These are phyloP conservation scores for Agrochola lychnidis DNA, from an alignment of 2,888 invertebrate genomes.

Conservation along the genomic window DNA sequence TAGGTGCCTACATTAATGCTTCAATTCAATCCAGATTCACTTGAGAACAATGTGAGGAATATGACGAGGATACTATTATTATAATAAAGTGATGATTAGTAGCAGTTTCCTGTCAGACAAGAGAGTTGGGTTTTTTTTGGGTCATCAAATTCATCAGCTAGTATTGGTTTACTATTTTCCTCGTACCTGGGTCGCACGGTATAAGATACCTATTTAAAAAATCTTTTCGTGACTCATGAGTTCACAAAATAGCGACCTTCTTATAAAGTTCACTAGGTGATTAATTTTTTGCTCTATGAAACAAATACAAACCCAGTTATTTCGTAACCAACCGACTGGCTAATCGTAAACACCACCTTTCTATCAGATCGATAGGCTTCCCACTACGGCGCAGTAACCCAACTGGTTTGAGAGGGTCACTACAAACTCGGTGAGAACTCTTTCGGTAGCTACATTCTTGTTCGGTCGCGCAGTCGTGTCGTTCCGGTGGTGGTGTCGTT, in stretches of 20 bases:
- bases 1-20: not conserved
- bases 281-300: conserved; percentile 55
- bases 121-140: conserved; percentile 8
- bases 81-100: not conserved
- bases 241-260: conserved; percentile 47
- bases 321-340: conserved; percentile 72
- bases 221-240: conserved; percentile 53
- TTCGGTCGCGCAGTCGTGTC: conserved; percentile 72
- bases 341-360: conserved; percentile 78
- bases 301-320: conserved; percentile 69
- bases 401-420: conserved; percentile 72
- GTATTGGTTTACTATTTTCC: conserved; percentile 16
- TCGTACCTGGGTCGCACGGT: conserved; percentile 23
- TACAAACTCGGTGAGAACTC: conserved; percentile 57
- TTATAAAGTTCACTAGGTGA: conserved; percentile 41
- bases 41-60: conserved; percentile 21
- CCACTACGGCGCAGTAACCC: conserved; percentile 85
- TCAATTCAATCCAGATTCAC: not conserved
- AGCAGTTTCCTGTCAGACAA: not conserved
- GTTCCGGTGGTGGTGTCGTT: conserved; percentile 79
- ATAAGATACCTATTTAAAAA: conserved; percentile 46
- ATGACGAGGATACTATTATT: not conserved
- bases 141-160: conserved; percentile 5
- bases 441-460: conserved; percentile 70
- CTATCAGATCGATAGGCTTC: conserved; percentile 86